Evolutionary conservation across 2,113 vertebrate genomes (phyloP), one percentile per base, ranked within the genome.

Genomic region (Ploceus nigricollis): DNA sequence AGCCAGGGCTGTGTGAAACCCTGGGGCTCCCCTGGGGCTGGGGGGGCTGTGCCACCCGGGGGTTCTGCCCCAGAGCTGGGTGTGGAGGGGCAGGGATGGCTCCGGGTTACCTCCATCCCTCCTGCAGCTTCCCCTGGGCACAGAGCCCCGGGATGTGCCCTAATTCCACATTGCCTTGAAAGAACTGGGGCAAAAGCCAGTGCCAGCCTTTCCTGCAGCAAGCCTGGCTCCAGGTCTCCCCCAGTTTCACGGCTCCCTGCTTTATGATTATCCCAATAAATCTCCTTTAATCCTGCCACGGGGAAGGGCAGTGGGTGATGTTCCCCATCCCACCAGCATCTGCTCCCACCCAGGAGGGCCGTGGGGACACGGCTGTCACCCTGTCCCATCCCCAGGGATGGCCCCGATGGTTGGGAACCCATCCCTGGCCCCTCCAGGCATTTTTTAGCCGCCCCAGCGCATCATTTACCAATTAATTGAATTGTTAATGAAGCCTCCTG

Each of bases 401-500:
- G 24, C 28, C 0, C 1, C 35, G 50, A 2, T 44, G 65, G 1
- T 7, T 28, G 60, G 51, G 75, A 45, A 88, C 27, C 33, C 11
- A 1, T 45, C 68, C 72, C 63, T 1, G 1, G 10, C 47, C 61
- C 16, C 61, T 40, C 4, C 4, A 0, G 70, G 73, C 11, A 0
- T 2, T 39, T 39, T 44, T 25, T 6, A 11, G 4, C 35, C 57
- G 22, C 1, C 5, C 13, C 12, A 77, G 56, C 42, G 27, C 53
- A 16, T 92, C 82, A 35, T 75, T 87, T 88, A 10, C 60, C 21
- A 91, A 77, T 56, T 68, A 91, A 95, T 91, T 66, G 95, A 95
- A 30, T 57, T 83, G 84, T 96, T 97, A 90, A 95, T 80, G 91
- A 87, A 37, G 21, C 24, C 50, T 77, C 58, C 65, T 51, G 73